Conservation (phyloP, 2,797 vertebrate genomes). For the Manis crassicaudata region DNA sequence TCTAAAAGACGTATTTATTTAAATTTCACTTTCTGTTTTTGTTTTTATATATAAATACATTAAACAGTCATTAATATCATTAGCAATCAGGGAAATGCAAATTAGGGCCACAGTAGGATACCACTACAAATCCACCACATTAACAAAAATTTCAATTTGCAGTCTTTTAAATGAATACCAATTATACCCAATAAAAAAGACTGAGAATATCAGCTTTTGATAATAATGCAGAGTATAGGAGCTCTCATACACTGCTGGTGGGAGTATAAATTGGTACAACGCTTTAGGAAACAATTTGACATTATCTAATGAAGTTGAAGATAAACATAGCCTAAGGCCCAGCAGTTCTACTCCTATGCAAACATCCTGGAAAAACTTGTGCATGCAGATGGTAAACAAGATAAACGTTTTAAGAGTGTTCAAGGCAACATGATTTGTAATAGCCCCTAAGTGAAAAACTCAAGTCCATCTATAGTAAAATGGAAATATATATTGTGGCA, state of each 20-base stretch:
- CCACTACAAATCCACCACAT: slow-evolving; percentile 1
- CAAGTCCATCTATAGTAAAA: neutral
- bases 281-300: neutral
- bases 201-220: neutral
- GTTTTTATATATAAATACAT: neutral
- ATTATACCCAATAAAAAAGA: neutral
- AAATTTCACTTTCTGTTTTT: slow-evolving; percentile 2
- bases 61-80: slow-evolving; percentile 11
- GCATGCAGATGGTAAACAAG: neutral
- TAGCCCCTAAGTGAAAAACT: neutral
- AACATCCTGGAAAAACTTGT: neutral
- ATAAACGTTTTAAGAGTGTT: neutral
- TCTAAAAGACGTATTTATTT: neutral
- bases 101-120: neutral
- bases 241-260: neutral
- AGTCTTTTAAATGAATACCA: slow-evolving; percentile 18
- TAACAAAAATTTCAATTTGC: neutral
- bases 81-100: slow-evolving; percentile 30
- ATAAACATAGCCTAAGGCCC: neutral
- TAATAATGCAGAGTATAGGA: neutral
- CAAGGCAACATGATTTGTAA: neutral
- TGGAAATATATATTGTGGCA: neutral
- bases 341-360: neutral
- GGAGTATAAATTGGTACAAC: neutral
- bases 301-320: slow-evolving; percentile 19